Base-by-base conservation (phyloP, 2,888 invertebrate genomes). In the Leucophora obtusa region DNA sequence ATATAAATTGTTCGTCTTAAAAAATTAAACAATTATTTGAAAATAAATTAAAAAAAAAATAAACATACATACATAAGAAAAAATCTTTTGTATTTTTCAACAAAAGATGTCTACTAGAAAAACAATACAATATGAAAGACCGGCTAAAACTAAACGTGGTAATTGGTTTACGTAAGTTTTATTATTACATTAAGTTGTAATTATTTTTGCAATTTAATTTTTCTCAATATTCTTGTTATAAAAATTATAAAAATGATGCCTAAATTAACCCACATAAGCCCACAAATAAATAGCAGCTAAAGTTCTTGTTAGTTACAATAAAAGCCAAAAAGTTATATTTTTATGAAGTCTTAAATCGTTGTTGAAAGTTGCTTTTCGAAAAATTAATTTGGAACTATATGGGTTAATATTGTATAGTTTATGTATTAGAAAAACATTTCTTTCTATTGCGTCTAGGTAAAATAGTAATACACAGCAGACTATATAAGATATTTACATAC, bases 91-190 rank as follows among this genome's bases (percentile, higher is more conserved):
- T 60, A n/a, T 60, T 71, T 1, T 21, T 10, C 0, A 66, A 47
- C 59, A 78, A 72, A 77, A 72, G 53, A 78, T 78, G 77, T 78
- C 77, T 14, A n/a, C 6, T 62, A 78, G 65, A 66, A 71, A 66
- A 66, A 71, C 59, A 54, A 72, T 53, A 72, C 47, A 62, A 51
- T 81, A 65, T 58, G 77, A 81, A 53, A 74, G 66, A 66, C 81
- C 81, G 81, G 84, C 85, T 78, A 87, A 87, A 85, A 85, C 87
- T 82, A 87, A 88, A 84, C 87, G 86, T 85, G 88, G 89, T 84
- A 89, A 89, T 88, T 89, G 89, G 89, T 88, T 89, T 89, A 89
- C 89, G 89, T 89, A 89, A 89, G 89, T 89, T 85, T 85, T 66
- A 43, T 71, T 11, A 38, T 38, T 38, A 38, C 38, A 9, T 11